Percentiles rank a stretch among this genome's conserved stretches.
These are phyloP conservation scores for Camelus dromedarius DNA, from an alignment of 2,113 vertebrate species.

Conservation along the genomic window DNA sequence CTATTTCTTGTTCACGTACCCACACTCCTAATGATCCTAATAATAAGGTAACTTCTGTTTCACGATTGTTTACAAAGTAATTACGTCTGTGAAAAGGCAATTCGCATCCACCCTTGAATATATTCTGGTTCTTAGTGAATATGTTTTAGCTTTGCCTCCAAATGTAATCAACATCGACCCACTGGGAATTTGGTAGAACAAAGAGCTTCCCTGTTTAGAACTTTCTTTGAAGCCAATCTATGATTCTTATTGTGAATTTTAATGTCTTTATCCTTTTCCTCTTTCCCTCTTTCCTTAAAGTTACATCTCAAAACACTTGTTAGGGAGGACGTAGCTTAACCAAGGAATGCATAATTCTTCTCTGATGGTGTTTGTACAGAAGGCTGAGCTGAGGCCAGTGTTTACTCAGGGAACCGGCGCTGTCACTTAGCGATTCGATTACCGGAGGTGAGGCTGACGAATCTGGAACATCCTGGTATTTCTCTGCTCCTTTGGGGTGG, in stretches of 20 bases:
- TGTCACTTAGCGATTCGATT: background rate
- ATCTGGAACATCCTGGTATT: background rate
- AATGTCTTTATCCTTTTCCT: background rate
- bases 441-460: background rate
- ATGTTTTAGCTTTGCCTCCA: slow-evolving; percentile 27
- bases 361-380: background rate
- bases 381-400: background rate
- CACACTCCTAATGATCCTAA: background rate
- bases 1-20: background rate
- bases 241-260: slow-evolving; percentile 57
- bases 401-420: background rate
- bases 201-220: slow-evolving; percentile 57
- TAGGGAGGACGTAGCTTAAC: background rate
- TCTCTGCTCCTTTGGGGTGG: background rate
- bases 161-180: background rate
- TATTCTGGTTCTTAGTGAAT: slow-evolving; percentile 25
- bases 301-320: slow-evolving; percentile 9
- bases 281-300: slow-evolving; percentile 46
- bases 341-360: background rate
- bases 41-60: background rate
- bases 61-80: slow-evolving; percentile 1
- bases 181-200: slow-evolving; percentile 57
- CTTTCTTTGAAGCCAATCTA: slow-evolving; percentile 59
- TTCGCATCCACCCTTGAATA: slow-evolving; percentile 1
- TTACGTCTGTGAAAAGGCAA: background rate